phyloP scores from a whole-genome alignment of 1,140 invertebrate genomes.

The Daktulosphaira vitifoliae region DNA sequence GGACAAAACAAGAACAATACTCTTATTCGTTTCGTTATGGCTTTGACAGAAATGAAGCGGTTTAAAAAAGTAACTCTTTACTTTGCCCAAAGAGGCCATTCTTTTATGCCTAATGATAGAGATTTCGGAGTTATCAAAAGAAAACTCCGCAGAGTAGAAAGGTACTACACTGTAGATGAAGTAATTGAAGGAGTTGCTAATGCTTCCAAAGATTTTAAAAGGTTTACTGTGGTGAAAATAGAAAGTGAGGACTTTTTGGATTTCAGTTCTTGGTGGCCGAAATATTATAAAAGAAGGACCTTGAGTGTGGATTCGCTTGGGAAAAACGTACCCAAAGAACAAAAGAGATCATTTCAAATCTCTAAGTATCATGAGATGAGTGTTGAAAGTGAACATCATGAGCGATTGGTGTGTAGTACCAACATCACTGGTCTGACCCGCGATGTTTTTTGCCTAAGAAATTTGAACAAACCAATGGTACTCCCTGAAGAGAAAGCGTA shows the following conservation, averaged over 20 bases:
- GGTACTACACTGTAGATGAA: not conserved
- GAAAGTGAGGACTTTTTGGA: not conserved
- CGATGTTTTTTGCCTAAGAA: too few species aligned
- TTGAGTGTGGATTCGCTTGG: not conserved
- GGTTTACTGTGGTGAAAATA: not conserved
- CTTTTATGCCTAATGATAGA: conserved; percentile 39
- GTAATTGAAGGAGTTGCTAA: not conserved
- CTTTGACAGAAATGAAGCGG: conserved; percentile 14
- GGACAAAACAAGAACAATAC: conserved; percentile 37
- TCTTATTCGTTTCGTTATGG: conserved; percentile 28
- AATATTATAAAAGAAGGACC: not conserved
- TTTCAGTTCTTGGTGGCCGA: not conserved
- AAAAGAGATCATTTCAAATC: not conserved
- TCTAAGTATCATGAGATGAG: not conserved
- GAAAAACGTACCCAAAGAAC: not conserved
- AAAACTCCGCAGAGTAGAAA: too few species aligned
- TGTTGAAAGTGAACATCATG: too few species aligned
- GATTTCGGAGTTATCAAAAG: conserved; percentile 39
- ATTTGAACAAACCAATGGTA: too few species aligned
- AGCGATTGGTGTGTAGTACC: too few species aligned
- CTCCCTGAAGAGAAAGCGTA: too few species aligned
- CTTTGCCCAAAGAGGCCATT: conserved; percentile 39
- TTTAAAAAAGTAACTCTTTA: conserved; percentile 37
- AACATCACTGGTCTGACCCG: too few species aligned
- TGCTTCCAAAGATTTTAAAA: not conserved